These are phyloP conservation scores for Micropoecilia bifurca DNA, from an alignment of 2,797 vertebrate genomes.

Conservation along the genomic window DNA sequence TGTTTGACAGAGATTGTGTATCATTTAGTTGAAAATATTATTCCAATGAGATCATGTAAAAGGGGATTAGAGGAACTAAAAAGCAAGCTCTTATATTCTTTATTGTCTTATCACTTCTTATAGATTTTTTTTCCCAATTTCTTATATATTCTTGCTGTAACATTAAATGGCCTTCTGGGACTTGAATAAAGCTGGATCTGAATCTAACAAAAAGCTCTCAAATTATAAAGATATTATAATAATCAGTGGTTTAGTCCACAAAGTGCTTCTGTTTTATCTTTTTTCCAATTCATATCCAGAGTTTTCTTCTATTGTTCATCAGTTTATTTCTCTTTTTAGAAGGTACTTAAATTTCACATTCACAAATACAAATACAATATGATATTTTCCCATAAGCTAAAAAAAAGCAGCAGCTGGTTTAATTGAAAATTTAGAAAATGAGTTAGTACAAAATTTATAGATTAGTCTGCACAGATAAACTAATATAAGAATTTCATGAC, in stretches of 20 bases:
- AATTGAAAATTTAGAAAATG: background rate
- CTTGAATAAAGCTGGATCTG: no score
- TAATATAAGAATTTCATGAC: background rate
- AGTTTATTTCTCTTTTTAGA: background rate
- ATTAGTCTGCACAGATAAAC: background rate
- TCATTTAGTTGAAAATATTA: background rate
- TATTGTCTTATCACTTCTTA: background rate
- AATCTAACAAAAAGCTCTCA: background rate
- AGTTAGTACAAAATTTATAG: background rate
- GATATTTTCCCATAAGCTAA: background rate
- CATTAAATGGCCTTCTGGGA: no score
- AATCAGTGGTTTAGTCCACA: background rate
- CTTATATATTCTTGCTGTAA: background rate
- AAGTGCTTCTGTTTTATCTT: background rate
- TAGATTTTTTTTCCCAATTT: background rate
- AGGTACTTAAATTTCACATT: background rate
- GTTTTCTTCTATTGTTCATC: background rate
- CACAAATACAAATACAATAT: background rate
- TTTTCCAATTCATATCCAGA: background rate
- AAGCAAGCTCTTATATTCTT: background rate
- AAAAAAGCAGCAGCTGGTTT: background rate
- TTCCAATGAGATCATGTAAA: background rate
- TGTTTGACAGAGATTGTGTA: background rate
- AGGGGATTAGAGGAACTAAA: no score
- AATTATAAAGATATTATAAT: background rate